These are phyloP conservation scores for Drosophila silvestris DNA, from an alignment of 2,888 invertebrate genomes.

Conservation along the genomic window DNA sequence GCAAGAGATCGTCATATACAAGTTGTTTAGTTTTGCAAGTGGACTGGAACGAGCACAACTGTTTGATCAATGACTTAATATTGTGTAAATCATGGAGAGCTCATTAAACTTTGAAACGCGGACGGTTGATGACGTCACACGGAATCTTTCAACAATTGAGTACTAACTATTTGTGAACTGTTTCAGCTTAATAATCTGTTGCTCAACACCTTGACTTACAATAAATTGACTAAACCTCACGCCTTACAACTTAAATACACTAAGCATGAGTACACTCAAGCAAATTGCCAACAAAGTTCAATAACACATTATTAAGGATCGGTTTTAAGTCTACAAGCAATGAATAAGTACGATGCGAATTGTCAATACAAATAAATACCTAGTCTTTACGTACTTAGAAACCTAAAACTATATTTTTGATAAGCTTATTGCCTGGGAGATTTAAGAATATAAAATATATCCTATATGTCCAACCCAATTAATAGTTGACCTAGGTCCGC, in stretches of 20 bases:
- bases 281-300: not conserved
- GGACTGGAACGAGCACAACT: slow-evolving; percentile 15
- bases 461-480: not conserved
- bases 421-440: not conserved
- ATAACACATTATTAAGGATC: not conserved
- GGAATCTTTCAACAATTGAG: slow-evolving; percentile 32
- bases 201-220: not conserved
- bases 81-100: slow-evolving; percentile 32
- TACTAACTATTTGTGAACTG: slow-evolving; percentile 7
- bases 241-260: slow-evolving; percentile 14
- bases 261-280: slow-evolving; percentile 1
- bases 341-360: not conserved
- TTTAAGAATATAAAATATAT: not conserved
- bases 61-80: slow-evolving; percentile 37
- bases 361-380: not conserved
- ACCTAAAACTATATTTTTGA: not conserved
- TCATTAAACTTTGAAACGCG: slow-evolving; percentile 30
- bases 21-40: slow-evolving; percentile 2
- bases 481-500: not conserved
- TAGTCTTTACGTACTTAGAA: not conserved
- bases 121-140: slow-evolving; percentile 32
- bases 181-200: not conserved
- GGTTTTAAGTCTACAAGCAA: not conserved
- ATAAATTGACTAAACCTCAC: not conserved
- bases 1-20: not conserved